phyloP scores from a whole-genome alignment of 2,888 invertebrate genomes.

The Myopa testacea region DNA sequence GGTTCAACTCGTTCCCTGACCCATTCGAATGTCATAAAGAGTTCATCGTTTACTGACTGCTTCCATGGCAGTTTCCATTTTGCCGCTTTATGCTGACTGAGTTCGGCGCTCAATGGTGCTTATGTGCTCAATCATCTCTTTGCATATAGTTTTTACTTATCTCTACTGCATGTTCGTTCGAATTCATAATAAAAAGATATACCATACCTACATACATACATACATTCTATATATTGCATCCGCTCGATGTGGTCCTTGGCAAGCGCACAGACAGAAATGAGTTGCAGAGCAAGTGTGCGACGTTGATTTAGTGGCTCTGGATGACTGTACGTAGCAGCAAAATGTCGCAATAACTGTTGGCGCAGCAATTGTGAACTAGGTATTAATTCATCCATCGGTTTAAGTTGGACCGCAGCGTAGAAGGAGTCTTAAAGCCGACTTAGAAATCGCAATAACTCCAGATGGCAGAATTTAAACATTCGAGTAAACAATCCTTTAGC shows the following conservation, averaged over 20 bases:
- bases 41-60: constrained; percentile 23
- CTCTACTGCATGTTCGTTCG: constrained; percentile 1
- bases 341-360: constrained; percentile 22
- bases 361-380: background rate
- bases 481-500: background rate
- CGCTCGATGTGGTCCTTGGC: constrained; percentile 3
- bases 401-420: background rate
- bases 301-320: constrained; percentile 24
- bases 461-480: background rate
- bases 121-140: constrained; percentile 34
- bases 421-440: background rate
- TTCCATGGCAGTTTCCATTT: constrained; percentile 17
- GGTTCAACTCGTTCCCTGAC: constrained; percentile 17
- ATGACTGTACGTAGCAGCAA: constrained; percentile 8
- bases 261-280: constrained; percentile 8
- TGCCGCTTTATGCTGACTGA: constrained; percentile 23
- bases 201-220: background rate
- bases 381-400: background rate
- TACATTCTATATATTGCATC: constrained; percentile 17
- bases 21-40: constrained; percentile 29
- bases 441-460: background rate
- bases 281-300: constrained; percentile 25
- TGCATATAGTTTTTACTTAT: constrained; percentile 29
- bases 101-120: constrained; percentile 24
- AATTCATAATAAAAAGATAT: constrained; percentile 9